These are phyloP conservation scores for Drosophila ambigua DNA, from an alignment of 1,140 invertebrate genomes.

Conservation along the genomic window DNA sequence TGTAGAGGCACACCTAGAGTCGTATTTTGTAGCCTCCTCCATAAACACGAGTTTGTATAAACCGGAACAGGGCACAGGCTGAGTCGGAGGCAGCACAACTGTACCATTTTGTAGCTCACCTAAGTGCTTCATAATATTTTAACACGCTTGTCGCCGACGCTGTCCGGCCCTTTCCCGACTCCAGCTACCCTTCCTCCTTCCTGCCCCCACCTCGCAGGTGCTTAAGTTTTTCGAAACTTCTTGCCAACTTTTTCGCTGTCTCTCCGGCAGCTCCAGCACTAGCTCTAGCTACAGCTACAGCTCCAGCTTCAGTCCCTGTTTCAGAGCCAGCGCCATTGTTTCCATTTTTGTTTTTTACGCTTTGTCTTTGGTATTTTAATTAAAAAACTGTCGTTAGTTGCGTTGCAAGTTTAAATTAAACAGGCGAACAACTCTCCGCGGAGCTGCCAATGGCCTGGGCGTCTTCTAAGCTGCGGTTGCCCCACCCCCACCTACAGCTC, in stretches of 20 bases:
- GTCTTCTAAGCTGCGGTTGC: constrained; percentile 32
- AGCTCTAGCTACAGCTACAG: constrained; percentile 17
- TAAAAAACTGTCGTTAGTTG: constrained; percentile 80
- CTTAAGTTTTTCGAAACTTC: constrained; percentile 69
- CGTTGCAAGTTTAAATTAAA: constrained; percentile 79
- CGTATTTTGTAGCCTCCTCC: no score
- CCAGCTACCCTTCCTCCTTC: neutral
- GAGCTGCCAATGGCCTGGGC: constrained; percentile 46
- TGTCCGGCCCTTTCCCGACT: constrained; percentile 11
- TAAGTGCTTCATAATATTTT: constrained; percentile 82
- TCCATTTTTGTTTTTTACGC: constrained; percentile 48
- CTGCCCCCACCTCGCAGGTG: constrained; percentile 53
- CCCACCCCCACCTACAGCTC: no score
- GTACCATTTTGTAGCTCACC: constrained; percentile 65
- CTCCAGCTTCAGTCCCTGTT: constrained; percentile 13
- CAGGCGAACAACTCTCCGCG: constrained; percentile 42
- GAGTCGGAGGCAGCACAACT: constrained; percentile 29
- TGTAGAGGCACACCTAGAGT: neutral
- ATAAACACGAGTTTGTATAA: no score
- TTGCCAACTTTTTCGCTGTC: constrained; percentile 72
- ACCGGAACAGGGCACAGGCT: neutral
- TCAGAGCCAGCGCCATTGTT: constrained; percentile 33
- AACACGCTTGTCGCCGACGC: constrained; percentile 56
- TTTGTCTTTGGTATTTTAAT: constrained; percentile 81
- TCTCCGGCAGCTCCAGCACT: constrained; percentile 13